phyloP scores from a whole-genome alignment of 2,888 invertebrate species.

The Epinotia demarniana region DNA sequence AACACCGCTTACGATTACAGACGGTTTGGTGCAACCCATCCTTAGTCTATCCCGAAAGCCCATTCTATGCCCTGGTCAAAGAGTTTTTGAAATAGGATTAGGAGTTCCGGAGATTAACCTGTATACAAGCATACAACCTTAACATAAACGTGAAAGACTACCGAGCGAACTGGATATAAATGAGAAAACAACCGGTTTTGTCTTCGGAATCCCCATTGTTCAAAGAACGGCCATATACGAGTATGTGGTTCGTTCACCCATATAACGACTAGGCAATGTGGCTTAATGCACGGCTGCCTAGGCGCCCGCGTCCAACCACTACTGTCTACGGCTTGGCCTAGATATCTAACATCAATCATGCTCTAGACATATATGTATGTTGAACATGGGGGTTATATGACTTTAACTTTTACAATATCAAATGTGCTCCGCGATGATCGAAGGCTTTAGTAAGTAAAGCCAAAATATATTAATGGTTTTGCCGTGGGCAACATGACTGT shows the following conservation, averaged over 20 bases:
- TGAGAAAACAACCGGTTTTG: background rate
- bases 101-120: no score
- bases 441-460: no score
- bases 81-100: no score
- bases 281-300: constrained; percentile 7
- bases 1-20: no score
- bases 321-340: background rate
- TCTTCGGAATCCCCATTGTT: background rate
- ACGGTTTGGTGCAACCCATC: no score
- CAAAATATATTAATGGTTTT: no score
- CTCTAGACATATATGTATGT: background rate
- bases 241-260: background rate
- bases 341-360: constrained; percentile 1
- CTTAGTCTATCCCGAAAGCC: no score
- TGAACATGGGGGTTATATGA: background rate
- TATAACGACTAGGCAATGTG: constrained; percentile 5
- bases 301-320: background rate
- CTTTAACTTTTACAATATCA: background rate
- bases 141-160: no score
- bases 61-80: no score
- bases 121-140: no score
- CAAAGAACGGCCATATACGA: background rate
- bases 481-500: no score
- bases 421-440: no score
- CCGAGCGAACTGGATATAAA: background rate